These are phyloP conservation scores for Oncorhynchus gorbuscha DNA, from an alignment of 2,113 vertebrate genomes.

Conservation along the genomic window DNA sequence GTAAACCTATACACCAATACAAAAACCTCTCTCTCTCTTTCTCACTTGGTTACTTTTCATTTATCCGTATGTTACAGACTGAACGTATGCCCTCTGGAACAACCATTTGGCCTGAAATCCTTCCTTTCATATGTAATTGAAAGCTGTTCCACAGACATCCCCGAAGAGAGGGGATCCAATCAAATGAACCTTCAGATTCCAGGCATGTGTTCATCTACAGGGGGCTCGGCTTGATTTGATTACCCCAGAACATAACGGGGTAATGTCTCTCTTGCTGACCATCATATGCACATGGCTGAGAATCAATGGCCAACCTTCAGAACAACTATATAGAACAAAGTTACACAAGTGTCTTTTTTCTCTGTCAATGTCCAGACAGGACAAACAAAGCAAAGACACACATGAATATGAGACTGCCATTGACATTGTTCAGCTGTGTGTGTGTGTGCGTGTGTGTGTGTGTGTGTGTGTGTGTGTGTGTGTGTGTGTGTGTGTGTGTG, in stretches of 20 bases:
- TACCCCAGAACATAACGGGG: conserved; percentile 53
- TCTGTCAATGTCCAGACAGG: background rate
- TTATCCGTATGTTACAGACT: conserved; percentile 12
- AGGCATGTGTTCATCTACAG: conserved; percentile 52
- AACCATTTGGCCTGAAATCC: conserved; percentile 30
- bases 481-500: no score
- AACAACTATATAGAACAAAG: conserved; percentile 27
- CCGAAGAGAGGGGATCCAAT: conserved; percentile 43
- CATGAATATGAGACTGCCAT: background rate
- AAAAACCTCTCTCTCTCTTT: no score
- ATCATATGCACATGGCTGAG: conserved; percentile 51
- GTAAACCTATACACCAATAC: no score
- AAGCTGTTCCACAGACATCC: conserved; percentile 20
- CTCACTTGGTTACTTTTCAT: no score
- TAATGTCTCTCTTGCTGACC: conserved; percentile 47
- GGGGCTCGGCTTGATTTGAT: conserved; percentile 57
- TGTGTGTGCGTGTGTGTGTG: background rate
- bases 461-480: no score
- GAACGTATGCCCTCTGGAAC: conserved; percentile 14
- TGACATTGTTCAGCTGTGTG: background rate
- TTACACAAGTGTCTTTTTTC: background rate
- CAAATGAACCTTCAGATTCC: conserved; percentile 52
- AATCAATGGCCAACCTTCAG: conserved; percentile 43
- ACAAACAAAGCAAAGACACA: background rate
- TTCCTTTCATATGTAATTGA: conserved; percentile 3